Evolutionary conservation across 1,140 invertebrate species (phyloP).

Genomic region (Pseudobourletiella spinata): DNA sequence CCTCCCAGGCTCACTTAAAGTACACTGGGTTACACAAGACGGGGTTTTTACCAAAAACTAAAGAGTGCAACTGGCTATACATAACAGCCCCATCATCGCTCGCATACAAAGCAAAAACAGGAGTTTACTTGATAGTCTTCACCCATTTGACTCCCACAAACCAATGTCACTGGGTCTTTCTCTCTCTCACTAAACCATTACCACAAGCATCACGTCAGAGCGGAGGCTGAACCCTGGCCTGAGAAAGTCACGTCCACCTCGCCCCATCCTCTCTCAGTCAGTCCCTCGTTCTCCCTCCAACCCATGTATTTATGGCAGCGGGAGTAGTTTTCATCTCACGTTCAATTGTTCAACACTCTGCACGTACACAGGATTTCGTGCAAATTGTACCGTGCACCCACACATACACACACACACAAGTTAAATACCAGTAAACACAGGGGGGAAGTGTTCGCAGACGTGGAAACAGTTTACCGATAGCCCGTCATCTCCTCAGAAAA

Average conservation of each 20-base stretch:
- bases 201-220: slow-evolving; percentile 3
- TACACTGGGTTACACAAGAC: too few relatives aligned
- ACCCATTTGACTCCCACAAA: slow-evolving; percentile 1
- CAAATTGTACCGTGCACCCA: background rate
- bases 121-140: slow-evolving; percentile 5
- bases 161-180: slow-evolving; percentile 4
- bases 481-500: too few relatives aligned
- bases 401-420: background rate
- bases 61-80: too few relatives aligned
- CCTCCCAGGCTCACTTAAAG: too few relatives aligned
- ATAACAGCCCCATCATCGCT: background rate
- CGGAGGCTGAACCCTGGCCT: background rate
- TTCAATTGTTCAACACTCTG: slow-evolving; percentile 8
- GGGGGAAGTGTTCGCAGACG: too few relatives aligned
- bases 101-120: slow-evolving; percentile 17
- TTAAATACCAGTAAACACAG: too few relatives aligned
- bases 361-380: slow-evolving; percentile 4
- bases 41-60: too few relatives aligned
- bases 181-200: too few relatives aligned
- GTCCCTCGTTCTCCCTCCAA: too few relatives aligned
- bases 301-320: slow-evolving; percentile 9
- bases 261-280: background rate
- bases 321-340: slow-evolving; percentile 14
- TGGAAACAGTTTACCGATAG: too few relatives aligned
- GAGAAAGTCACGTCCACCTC: slow-evolving; percentile 8